Percentiles rank a stretch among this genome's conserved stretches.
These are phyloP conservation scores for Campylomormyrus numenius DNA, from an alignment of 2,113 vertebrate species.

Conservation along the genomic window DNA sequence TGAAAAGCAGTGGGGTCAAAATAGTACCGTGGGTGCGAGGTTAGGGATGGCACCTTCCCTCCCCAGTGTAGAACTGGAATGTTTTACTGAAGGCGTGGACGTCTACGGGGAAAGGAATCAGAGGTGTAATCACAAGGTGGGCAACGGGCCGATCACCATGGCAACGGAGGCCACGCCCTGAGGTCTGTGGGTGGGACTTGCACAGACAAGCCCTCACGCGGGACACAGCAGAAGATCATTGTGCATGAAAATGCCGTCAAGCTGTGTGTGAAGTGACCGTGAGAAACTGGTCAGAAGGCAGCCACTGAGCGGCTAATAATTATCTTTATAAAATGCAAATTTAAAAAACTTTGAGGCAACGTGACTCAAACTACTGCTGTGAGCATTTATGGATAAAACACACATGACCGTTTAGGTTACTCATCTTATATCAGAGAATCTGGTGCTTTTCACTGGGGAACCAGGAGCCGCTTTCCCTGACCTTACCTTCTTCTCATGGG, in stretches of 20 bases:
- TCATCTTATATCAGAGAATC: not conserved
- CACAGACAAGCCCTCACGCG: not conserved
- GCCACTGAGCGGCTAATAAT: not conserved
- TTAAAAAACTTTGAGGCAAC: not conserved
- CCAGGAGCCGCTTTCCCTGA: not conserved
- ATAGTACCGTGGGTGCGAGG: constrained; percentile 58
- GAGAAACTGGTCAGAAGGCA: not conserved
- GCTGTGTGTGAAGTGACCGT: not conserved
- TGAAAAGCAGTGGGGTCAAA: not conserved
- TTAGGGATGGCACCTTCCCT: constrained; percentile 57
- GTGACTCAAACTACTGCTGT: not conserved
- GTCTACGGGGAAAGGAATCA: constrained; percentile 19
- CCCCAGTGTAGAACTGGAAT: constrained; percentile 57
- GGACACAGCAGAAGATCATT: not conserved
- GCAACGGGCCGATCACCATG: not conserved
- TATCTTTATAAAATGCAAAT: not conserved
- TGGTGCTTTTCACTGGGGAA: not conserved
- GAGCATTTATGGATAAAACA: not conserved
- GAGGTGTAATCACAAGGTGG: not conserved
- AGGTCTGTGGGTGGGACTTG: not conserved
- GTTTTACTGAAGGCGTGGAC: constrained; percentile 23
- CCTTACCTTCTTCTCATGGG: constrained; percentile 85
- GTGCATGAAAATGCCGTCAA: not conserved
- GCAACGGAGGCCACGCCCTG: not conserved
- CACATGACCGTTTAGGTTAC: not conserved